These are phyloP conservation scores for Seladonia tumulorum DNA, from an alignment of 2,888 invertebrate species.

Conservation along the genomic window DNA sequence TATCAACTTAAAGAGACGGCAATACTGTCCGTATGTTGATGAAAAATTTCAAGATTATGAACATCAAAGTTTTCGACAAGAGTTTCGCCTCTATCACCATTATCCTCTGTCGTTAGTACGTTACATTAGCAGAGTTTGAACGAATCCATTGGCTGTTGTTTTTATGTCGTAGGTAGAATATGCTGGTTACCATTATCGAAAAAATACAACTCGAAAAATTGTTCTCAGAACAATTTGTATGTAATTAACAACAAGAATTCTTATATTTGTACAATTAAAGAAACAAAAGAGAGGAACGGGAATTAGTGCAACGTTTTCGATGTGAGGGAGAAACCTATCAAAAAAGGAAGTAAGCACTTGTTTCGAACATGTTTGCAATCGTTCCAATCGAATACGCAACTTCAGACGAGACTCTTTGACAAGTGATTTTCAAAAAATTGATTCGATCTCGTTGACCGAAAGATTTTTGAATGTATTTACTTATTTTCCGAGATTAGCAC, in stretches of 20 bases:
- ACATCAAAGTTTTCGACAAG: background rate
- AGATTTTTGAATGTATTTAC: conserved; percentile 30
- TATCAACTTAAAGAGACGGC: background rate
- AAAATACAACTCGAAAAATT: conserved; percentile 38
- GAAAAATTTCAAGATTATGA: background rate
- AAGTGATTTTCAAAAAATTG: conserved; percentile 8
- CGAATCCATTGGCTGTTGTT: conserved; percentile 27
- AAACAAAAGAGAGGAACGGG: background rate
- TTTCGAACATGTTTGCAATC: conserved; percentile 42
- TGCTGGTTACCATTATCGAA: conserved; percentile 62
- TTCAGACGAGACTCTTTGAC: conserved; percentile 32
- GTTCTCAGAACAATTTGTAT: conserved; percentile 4
- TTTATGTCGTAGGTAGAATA: conserved; percentile 42
- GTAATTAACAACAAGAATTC: conserved; percentile 11
- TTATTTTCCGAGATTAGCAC: conserved; percentile 23
- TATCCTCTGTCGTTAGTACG: background rate
- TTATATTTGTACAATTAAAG: background rate
- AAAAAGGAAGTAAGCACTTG: conserved; percentile 39
- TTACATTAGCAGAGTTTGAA: background rate
- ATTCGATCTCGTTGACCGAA: conserved; percentile 7
- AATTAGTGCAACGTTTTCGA: conserved; percentile 21
- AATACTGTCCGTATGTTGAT: background rate
- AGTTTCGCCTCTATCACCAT: background rate
- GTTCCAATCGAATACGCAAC: conserved; percentile 21
- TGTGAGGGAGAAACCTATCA: conserved; percentile 13